A percentile compares a stretch with the other conserved stretches of the same genome.
Conservation (phyloP, 1,140 invertebrate species). For the Rhyacophila brunnea region DNA sequence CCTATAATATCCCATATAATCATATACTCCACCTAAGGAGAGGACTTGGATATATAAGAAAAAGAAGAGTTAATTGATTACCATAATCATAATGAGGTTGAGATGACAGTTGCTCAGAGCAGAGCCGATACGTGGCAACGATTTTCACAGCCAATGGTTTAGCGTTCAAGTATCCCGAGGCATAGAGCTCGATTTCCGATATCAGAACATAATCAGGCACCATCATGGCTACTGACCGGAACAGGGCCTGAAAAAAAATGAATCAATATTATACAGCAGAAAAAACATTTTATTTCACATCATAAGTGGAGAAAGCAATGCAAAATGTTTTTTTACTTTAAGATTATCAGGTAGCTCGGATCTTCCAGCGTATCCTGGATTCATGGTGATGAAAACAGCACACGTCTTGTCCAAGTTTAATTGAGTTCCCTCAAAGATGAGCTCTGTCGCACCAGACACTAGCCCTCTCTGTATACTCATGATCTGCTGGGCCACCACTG, state of each 20-base stretch:
- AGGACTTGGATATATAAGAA: not conserved
- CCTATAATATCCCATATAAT: no score
- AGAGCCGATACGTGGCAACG: constrained; percentile 88
- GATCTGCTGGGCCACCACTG: constrained; percentile 91
- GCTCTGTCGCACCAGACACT: constrained; percentile 66
- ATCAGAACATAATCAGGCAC: constrained; percentile 95
- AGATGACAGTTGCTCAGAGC: constrained; percentile 91
- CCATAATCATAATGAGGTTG: constrained; percentile 97
- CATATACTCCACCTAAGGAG: not conserved
- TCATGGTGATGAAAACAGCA: constrained; percentile 96
- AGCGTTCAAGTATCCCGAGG: constrained; percentile 89
- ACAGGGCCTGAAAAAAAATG: constrained; percentile 67
- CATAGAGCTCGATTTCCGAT: constrained; percentile 91
- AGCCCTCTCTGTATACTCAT: constrained; percentile 76
- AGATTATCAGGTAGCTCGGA: constrained; percentile 92
- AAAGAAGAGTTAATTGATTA: constrained; percentile 35
- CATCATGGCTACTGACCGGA: constrained; percentile 97
- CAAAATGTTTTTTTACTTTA: constrained; percentile 61
- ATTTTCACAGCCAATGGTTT: constrained; percentile 90
- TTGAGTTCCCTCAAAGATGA: constrained; percentile 89
- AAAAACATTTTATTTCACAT: not conserved
- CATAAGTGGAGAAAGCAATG: not conserved
- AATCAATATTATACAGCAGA: not conserved
- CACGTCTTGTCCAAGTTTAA: constrained; percentile 86
- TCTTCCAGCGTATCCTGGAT: constrained; percentile 89